A percentile compares a stretch with the other conserved stretches of the same genome.
Evolutionary conservation across 2,797 vertebrate species (phyloP).

Genomic region (Podargus strigoides): DNA sequence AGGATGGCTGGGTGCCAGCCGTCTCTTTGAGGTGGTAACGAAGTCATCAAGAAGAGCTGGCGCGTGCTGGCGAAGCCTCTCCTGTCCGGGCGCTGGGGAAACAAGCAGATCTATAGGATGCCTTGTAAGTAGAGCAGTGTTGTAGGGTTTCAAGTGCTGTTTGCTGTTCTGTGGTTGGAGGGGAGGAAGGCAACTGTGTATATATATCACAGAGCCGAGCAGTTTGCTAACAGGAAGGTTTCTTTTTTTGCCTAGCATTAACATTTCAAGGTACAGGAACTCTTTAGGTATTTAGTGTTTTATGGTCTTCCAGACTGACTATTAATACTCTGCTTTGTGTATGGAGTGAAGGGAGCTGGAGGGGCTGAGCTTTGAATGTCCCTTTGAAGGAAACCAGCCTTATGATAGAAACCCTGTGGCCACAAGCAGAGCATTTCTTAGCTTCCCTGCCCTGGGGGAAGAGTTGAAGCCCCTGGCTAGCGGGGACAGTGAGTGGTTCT

Average conservation of each 20-base stretch:
- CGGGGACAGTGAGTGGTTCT: neutral
- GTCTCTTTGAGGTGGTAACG: conserved; percentile 54
- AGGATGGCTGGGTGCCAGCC: neutral
- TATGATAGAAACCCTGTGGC: neutral
- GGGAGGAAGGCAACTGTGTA: neutral
- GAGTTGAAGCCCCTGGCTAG: neutral
- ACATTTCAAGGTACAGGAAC: conserved; percentile 59
- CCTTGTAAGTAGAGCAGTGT: neutral
- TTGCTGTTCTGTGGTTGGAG: conserved; percentile 21
- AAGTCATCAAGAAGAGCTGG: conserved; percentile 25
- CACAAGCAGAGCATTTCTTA: neutral
- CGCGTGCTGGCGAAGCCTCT: neutral
- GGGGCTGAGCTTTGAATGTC: neutral
- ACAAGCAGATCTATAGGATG: neutral
- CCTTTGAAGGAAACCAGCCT: neutral
- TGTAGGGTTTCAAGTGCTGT: neutral
- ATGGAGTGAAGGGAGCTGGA: neutral
- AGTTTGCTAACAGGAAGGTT: conserved; percentile 4
- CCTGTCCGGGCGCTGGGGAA: accelerated
- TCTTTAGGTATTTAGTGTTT: conserved; percentile 39
- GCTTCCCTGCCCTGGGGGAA: neutral
- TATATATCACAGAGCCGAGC: neutral
- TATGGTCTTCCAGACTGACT: conserved; percentile 5
- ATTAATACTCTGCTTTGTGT: conserved; percentile 27
- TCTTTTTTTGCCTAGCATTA: neutral